A percentile compares a stretch with the other conserved stretches of the same genome.
Evolutionary conservation across 2,797 vertebrate species (phyloP).

Genomic region (Danio tinwini): DNA sequence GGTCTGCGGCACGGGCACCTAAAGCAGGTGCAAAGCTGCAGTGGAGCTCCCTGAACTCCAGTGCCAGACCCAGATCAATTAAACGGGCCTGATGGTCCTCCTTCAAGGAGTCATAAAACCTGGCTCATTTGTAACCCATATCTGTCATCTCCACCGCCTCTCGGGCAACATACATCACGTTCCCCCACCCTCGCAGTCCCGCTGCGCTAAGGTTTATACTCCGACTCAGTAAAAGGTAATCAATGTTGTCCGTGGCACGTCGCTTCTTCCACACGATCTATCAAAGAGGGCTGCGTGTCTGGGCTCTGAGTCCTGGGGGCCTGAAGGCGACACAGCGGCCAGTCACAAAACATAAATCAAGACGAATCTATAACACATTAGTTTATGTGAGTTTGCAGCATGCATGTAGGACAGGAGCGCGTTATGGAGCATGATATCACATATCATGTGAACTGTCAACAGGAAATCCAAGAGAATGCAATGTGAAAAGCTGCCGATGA

Average conservation of each 20-base stretch:
- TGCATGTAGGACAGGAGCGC: constrained; percentile 55
- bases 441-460: constrained; percentile 21
- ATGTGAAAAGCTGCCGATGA: constrained; percentile 7
- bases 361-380: constrained; percentile 67
- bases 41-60: constrained; percentile 44
- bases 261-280: constrained; percentile 73
- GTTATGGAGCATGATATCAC: not conserved
- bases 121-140: constrained; percentile 58
- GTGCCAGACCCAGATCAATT: constrained; percentile 58
- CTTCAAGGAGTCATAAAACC: constrained; percentile 53
- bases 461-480: constrained; percentile 5
- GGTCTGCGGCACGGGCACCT: constrained; percentile 49
- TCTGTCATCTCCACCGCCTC: constrained; percentile 58
- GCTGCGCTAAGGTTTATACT: constrained; percentile 68
- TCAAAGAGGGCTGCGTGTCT: constrained; percentile 47
- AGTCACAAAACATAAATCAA: constrained; percentile 79
- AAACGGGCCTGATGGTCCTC: constrained; percentile 55
- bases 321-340: constrained; percentile 67
- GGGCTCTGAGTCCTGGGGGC: constrained; percentile 61
- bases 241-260: constrained; percentile 74
- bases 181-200: constrained; percentile 19
- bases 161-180: constrained; percentile 57
- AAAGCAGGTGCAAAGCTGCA: constrained; percentile 52
- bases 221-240: constrained; percentile 79
- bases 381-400: constrained; percentile 75